Base-by-base conservation (phyloP, 2,113 vertebrate species). In the Gadus macrocephalus region DNA sequence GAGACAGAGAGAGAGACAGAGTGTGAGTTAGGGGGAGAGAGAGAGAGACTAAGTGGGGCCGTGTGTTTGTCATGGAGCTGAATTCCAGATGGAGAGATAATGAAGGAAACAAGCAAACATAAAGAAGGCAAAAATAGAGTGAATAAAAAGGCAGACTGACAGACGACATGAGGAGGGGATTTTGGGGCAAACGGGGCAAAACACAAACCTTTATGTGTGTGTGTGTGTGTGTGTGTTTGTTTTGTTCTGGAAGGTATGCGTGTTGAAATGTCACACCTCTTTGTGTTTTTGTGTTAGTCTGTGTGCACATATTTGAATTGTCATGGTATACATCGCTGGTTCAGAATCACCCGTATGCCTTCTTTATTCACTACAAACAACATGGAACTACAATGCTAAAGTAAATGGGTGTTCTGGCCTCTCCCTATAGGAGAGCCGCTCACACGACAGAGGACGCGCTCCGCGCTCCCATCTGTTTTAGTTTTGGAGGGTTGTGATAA, bases 71-170 rank as follows among this genome's bases (percentile, higher is more conserved):
- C 79, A 71, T 81, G 79, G 88, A 87, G 82, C 78, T 88, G 83
- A 85, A 88, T 89, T 90, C 86, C 85, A 86, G 90, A 92, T 90
- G 76, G 68, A 22, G 72, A 84, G 91, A 92, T 91, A 89, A 86
- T 83, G 53, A 70, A 78, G 76, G 81, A 87, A 88, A 90, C 79
- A 89, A 90, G 84, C 90, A 91, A 91, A 90, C 88, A 89, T 84
- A 90, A 85, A 85, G 89, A 85, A 84, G 83, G 66, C 72, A 83
- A 83, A 90, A 89, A 90, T 90, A 90, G 86, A 90, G 87, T 87
- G 81, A 83, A 42, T 70, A 27, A 49, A 5, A 56, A 65, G 63
- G 78, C 84, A 89, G 88, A 88, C 87, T 86, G 85, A 80, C 83
- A 74, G 89, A 87, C 80, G 81, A 83, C 82, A 55, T 12, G 31